phyloP scores from a whole-genome alignment of 2,113 vertebrate species.

The Xyliphius kryptos region DNA sequence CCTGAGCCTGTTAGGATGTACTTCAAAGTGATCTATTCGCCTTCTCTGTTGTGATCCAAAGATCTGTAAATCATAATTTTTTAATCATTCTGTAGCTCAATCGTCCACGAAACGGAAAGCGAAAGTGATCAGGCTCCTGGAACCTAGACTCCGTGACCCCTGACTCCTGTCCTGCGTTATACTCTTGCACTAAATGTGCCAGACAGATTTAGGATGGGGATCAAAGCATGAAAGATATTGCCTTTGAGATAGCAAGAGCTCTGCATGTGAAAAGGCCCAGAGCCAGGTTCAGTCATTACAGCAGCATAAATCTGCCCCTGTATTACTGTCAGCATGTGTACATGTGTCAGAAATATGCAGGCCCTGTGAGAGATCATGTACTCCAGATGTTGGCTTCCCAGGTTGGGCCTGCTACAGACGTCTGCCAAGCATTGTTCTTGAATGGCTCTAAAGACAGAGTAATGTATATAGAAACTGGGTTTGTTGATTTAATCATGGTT shows the following conservation, averaged over 20 bases:
- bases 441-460: not conserved
- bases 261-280: conserved; percentile 19
- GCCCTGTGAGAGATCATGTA: conserved; percentile 31
- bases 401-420: conserved; percentile 9
- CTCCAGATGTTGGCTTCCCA: conserved; percentile 36
- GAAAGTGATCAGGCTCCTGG: conserved; percentile 15
- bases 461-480: not conserved
- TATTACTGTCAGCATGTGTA: conserved; percentile 35
- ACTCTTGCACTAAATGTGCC: conserved; percentile 29
- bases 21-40: too few relatives aligned
- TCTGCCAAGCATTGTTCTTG: conserved; percentile 22
- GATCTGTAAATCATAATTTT: too few relatives aligned
- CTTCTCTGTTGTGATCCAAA: too few relatives aligned
- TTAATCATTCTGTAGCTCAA: too few relatives aligned
- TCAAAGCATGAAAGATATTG: conserved; percentile 22
- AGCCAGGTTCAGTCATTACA: conserved; percentile 10
- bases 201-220: conserved; percentile 31
- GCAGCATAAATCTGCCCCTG: conserved; percentile 24
- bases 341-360: conserved; percentile 36
- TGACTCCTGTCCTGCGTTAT: conserved; percentile 1
- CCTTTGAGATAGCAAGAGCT: conserved; percentile 19
- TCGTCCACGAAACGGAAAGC: too few relatives aligned
- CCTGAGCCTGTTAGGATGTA: too few relatives aligned
- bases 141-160: not conserved
- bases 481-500: too few relatives aligned